A percentile compares a stretch with the other conserved stretches of the same genome.
Conservation (phyloP, 2,113 vertebrate genomes). For the Gymnogyps californianus region DNA sequence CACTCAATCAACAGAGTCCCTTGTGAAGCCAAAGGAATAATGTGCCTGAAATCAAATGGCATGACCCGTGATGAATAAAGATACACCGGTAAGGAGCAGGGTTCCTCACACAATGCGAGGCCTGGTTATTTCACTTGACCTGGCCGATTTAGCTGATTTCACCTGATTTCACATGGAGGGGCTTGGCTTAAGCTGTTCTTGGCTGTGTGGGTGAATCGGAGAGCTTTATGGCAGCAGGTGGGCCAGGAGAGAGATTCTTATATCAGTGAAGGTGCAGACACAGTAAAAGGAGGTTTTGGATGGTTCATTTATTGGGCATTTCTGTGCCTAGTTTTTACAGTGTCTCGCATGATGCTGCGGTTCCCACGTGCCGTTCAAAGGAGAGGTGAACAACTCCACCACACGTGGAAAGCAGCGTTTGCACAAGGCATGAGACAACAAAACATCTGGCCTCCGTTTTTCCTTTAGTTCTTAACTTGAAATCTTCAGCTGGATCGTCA, state of each 20-base stretch:
- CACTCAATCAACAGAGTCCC: neutral
- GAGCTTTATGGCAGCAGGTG: neutral
- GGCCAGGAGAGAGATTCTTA: neutral
- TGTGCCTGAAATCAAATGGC: neutral
- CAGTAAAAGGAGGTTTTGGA: neutral
- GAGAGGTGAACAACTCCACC: neutral
- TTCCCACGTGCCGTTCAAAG: neutral
- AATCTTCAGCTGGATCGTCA: neutral
- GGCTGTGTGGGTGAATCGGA: neutral
- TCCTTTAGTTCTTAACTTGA: neutral
- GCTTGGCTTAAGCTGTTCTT: neutral
- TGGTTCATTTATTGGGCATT: neutral
- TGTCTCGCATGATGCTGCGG: accelerated
- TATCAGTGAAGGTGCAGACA: neutral
- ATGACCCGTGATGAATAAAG: neutral
- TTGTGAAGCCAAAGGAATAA: neutral
- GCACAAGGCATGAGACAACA: neutral
- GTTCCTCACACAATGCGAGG: neutral
- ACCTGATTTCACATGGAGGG: neutral
- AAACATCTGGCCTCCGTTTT: neutral
- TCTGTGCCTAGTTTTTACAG: neutral
- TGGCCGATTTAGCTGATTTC: neutral
- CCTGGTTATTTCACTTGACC: neutral
- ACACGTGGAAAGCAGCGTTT: neutral
- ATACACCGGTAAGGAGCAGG: neutral